Evolutionary conservation across 2,113 vertebrate species (phyloP), one percentile per base, ranked within the genome.

Genomic region (Pachyramphus minor): DNA sequence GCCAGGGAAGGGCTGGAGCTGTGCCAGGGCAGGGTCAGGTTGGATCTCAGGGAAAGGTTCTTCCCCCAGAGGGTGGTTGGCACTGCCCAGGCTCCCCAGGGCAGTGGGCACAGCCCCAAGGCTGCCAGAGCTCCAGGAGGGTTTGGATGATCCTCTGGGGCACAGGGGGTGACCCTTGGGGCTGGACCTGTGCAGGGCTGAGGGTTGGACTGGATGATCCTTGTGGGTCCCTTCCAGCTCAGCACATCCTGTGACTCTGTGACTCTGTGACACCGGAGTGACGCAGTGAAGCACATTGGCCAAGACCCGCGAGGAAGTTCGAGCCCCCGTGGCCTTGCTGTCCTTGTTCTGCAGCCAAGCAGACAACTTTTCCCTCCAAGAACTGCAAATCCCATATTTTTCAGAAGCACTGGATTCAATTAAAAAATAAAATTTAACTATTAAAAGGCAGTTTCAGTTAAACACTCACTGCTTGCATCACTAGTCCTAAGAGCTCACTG

Each of bases 201-300:
- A 3, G 37, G 1, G 37, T 30, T 41, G 60, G 37, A 21, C 37
- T 41, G 27, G 39, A 30, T 63, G 60, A 5, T 63, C 27, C 19
- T 41, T 41, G 60, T 20, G 19, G 60, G 27, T 63, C 18, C 35
- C 27, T 42, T 42, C 39, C 60, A 41, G 7, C 60, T 30, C 27
- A 63, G 37, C 37, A 41, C 4, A 8, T 63, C 20, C 60, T 30
- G 60, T 18, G 37, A 28, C 8, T 37, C 56, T 25, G 23, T 37
- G 35, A 39, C 12, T 39, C 59, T 63, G 53, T 33, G 60, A 28
- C 60, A 20, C 8, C 3, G 3, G 37, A 55, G 24, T 0, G 0
- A 23, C 4, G 3, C 0, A 23, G 3, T 28, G 79, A 52, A 67
- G 30, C 13, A 6, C 1, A 0, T 2, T 60, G 88, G 49, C 50